Evolutionary conservation across 2,797 vertebrate genomes (phyloP), one percentile per base, ranked within the genome.

Genomic region (Picus viridis): DNA sequence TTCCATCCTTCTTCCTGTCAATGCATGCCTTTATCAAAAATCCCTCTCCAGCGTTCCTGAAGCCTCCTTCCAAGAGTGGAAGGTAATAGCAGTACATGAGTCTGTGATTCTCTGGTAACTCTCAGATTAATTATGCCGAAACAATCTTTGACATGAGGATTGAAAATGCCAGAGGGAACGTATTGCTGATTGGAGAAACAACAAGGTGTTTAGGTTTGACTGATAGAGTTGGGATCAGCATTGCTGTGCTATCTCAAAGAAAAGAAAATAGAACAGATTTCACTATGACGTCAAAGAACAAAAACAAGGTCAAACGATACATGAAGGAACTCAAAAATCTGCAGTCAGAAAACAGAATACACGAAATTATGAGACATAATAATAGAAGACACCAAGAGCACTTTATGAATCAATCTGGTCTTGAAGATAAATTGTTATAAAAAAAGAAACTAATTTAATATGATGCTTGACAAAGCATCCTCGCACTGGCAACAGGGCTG

Each of bases 101-200:
- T 56, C 22, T 69, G 39, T 83, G 59, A 12, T 69, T 88, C 61
- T 70, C 47, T 78, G 10, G 78, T 86, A 90, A 65, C 49, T 62
- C 77, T 67, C 34, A 69, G 41, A 74, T 70, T 82, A 95, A 83
- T 74, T 93, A 69, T 63, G 73, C 61, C 75, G 36, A 81, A 93
- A 53, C 3, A 65, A n/a, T 79, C 30, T 81, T 83, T 84, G 74
- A 67, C 68, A 47, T 54, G 81, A 72, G 27, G 59, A 70, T 65
- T 88, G 61, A 90, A 88, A 81, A 86, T 63, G 30, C 13, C 51
- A 78, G 57, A 64, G 45, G n/a, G n/a, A 71, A 39, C 16, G 77
- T 53, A 61, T 61, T 90, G 34, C 16, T 67, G 30, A 61, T 56
- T 12, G 1, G 6, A 88, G 30, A 81, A 88, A 71, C 6, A 81